Base-by-base conservation (phyloP, 2,113 vertebrate genomes). In the Scomber japonicus region DNA sequence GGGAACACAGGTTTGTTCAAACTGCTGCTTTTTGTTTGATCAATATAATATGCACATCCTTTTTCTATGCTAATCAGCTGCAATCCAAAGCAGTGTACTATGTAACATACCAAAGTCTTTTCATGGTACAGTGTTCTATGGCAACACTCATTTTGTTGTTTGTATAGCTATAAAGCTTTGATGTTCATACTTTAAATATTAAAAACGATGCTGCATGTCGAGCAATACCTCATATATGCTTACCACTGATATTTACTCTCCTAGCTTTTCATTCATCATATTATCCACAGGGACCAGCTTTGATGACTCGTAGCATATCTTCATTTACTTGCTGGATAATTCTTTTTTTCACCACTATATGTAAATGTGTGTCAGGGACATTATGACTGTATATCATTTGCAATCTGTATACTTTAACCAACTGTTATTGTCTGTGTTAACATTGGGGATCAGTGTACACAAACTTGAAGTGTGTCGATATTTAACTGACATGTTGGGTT, bases 71-170 rank as follows among this genome's bases (percentile, higher is more conserved):
- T 15, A 24, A 53, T 77, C 24, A 60, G 31, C 65, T 67, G 68
- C 69, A 61, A 12, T 48, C 63, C 48, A 75, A 70, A 82, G 68
- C 31, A 64, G 48, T 21, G 45, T 62, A 21, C 50, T 79, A 40
- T 53, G 12, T 12, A n/a, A 48, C 31, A 50, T 51, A 83, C 71
- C 71, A 84, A 87, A 80, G 75, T 73, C 15, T 72, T 70, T 49
- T 71, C 13, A 75, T 61, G 60, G 70, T 21, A 71, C n/a, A 75
- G 11, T 79, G 12, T 80, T 46, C 0, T 61, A 27, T 17, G 21
- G 16, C 35, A 85, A 30, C 46, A 81, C 11, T 17, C 60, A 56
- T n/a, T 8, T 62, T 0, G 12, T 51, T 40, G 8, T 40, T 35
- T 31, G 70, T 51, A 50, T 55, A 62, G 16, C 5, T 1, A 49